Base-by-base conservation (phyloP, 2,113 vertebrate species). In the Scartelaos histophorus region DNA sequence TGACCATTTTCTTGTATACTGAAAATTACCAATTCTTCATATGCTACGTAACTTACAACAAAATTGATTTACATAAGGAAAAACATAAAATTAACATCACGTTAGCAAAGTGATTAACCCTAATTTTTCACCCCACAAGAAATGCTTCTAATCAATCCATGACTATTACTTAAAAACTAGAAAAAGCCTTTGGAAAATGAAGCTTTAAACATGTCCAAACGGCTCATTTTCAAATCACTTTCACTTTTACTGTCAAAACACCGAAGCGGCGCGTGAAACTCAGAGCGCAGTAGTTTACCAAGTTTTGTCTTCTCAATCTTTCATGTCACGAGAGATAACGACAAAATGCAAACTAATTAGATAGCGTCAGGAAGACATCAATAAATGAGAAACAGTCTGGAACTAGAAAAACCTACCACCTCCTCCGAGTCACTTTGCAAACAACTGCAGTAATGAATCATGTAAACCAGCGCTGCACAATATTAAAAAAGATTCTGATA, bases 271-370 rank as follows among this genome's bases (percentile, higher is more conserved):
- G 3, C 15, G 24, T 25, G 56, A 58, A 22, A 15, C 1, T 1
- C 12, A 58, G 19, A 54, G n/a, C n/a, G 4, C 24, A 3, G 22
- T 5, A 1, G 22, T 25, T 15, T 58, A 25, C 22, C 25, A 58
- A 58, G 56, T 25, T 58, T 25, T 24, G 22, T 58, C 56, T 11
- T 25, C 13, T 58, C 13, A 58, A 58, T 58, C 56, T 58, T 58
- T 58, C 1, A 58, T 58, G 56, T 25, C 56, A 15, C 3, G 56
- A 15, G 56, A 25, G 56, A 58, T 22, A 12, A 25, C 11, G 22
- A 58, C 56, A 58, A 58, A 58, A 58, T 11, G 22, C 56, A 58
- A 58, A 25, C 24, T 58, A 58, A 58, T 58, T 58, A 58, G 56
- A 58, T 13, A 5, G 22, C 56, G 6, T 12, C 56, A 58, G 56